Evolutionary conservation across 2,113 vertebrate genomes (phyloP).

Genomic region (Gymnorhina tibicen): DNA sequence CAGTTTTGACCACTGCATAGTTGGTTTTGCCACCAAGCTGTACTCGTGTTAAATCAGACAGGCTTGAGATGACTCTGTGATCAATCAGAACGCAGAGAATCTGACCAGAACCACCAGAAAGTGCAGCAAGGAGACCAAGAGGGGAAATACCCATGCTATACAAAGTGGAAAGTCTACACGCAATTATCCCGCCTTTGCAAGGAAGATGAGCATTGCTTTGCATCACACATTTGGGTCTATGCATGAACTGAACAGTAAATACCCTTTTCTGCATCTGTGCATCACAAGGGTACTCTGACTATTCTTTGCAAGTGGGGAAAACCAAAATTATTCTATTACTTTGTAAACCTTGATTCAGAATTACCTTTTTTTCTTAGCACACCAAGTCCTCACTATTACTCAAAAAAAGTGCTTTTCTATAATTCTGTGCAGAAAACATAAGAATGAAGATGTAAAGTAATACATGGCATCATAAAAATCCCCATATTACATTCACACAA

Average conservation of each 20-base stretch:
- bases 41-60: background rate
- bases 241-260: background rate
- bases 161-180: background rate
- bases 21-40: background rate
- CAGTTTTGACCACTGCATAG: background rate
- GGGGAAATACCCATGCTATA: background rate
- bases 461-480: background rate
- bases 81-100: background rate
- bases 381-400: background rate
- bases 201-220: background rate
- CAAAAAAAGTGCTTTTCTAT: background rate
- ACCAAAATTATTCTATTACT: background rate
- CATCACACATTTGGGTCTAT: background rate
- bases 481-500: background rate
- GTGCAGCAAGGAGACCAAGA: background rate
- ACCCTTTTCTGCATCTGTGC: background rate
- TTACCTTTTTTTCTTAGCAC: background rate
- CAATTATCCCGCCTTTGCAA: background rate
- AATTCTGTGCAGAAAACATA: background rate
- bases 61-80: background rate
- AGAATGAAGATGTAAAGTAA: background rate
- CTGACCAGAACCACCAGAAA: background rate
- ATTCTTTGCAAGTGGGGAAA: background rate
- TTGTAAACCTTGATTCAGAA: background rate
- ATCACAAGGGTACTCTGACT: background rate